Base-by-base conservation (phyloP, 2,797 vertebrate species). In the Artibeus jamaicensis region DNA sequence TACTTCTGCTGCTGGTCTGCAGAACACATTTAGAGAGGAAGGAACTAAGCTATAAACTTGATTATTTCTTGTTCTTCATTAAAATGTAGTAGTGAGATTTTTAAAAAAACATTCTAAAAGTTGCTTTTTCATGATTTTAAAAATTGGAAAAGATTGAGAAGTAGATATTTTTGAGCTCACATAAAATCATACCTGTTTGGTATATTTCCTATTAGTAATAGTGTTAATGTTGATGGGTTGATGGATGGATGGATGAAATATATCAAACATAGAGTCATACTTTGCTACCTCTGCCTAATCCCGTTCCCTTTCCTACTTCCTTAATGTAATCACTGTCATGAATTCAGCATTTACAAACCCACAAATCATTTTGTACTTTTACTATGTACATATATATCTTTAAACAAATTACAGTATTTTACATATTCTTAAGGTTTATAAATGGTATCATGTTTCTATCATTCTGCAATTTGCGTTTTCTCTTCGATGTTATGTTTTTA, bases 401-500 rank as follows among this genome's bases (percentile, higher is more conserved):
- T 92, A 78, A 68, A 73, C 24, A 59, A 89, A 81, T 32, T 32
- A 26, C 2, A 84, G 48, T 50, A 53, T 82, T 91, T 86, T 42
- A 55, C 0, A 48, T 55, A 42, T 74, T 74, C 34, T 57, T 93
- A 87, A 86, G 71, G 29, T 86, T 86, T 71, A 46, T 70, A 76
- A 78, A 53, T 93, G 21, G 4, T n/a, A 68, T 82, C 15, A 32
- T 44, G 21, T 77, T 92, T 24, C 71, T 86, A n/a, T 46, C 68
- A 84, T 84, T 89, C 70, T 94, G 39, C 44, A 74, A 1, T 68
- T 92, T 90, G 37, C 39, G 88, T 89, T 92, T 76, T 79, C 57
- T 85, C 70, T 48, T 55, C 32, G n/a, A 9, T 34, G 14, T 57
- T 73, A 48, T 86, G 14, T 86, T 93, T 82, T 67, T 82, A 73